A percentile compares a stretch with the other conserved stretches of the same genome.
These are phyloP conservation scores for Meda fulgida DNA, from an alignment of 2,797 vertebrate species.

Conservation along the genomic window DNA sequence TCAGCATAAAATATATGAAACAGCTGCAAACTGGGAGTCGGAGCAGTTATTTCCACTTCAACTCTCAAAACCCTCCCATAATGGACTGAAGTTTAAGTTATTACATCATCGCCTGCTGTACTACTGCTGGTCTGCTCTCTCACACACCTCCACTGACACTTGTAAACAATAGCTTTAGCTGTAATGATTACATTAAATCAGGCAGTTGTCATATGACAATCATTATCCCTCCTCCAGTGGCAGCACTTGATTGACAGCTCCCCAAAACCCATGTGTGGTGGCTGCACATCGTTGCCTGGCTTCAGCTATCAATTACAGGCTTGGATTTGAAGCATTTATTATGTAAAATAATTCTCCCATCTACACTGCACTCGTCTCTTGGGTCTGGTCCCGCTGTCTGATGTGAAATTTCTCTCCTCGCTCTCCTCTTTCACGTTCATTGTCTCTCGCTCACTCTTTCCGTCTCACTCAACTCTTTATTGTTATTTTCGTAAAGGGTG, in stretches of 20 bases:
- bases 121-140: conserved; percentile 17
- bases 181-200: conserved; percentile 56
- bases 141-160: conserved; percentile 32
- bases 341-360: conserved; percentile 95
- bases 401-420: conserved; percentile 64
- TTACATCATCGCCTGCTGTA: conserved; percentile 45
- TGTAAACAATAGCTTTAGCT: conserved; percentile 53
- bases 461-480: conserved; percentile 35
- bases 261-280: conserved; percentile 54
- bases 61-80: background rate
- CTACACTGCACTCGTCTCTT: conserved; percentile 59
- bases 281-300: conserved; percentile 75
- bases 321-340: conserved; percentile 95
- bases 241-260: conserved; percentile 77
- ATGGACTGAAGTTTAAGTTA: conserved; percentile 29
- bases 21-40: conserved; percentile 94
- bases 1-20: conserved; percentile 69
- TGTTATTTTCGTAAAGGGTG: conserved; percentile 27
- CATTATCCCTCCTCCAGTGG: conserved; percentile 79
- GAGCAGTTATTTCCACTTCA: conserved; percentile 77
- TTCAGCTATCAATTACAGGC: conserved; percentile 95
- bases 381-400: conserved; percentile 66
- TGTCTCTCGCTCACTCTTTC: conserved; percentile 47
- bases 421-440: conserved; percentile 62
- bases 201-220: conserved; percentile 59